Base-by-base conservation (phyloP, 2,113 vertebrate species). In the Electrona antarctica region DNA sequence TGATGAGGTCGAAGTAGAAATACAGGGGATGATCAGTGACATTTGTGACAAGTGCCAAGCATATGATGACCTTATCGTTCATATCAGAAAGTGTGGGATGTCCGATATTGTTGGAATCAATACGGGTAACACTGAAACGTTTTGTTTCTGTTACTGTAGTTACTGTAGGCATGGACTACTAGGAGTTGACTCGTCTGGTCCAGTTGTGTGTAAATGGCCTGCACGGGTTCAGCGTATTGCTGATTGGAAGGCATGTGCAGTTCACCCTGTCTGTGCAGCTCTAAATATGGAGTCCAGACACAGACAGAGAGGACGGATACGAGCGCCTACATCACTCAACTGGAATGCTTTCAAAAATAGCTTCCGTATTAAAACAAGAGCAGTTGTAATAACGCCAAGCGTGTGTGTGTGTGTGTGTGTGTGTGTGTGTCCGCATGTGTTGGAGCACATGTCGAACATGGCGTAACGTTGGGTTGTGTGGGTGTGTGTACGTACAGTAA, bases 321-420 rank as follows among this genome's bases (percentile, higher is more conserved):
- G 84, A 85, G 80, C 70, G 48, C 76, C 80, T 83, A 85, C 91
- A 91, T 94, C 92, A 94, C 84, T 85, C 77, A 66, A 77, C 83
- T 89, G 92, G 92, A 93, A 94, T 93, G 93, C 88, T 91, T 87
- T 93, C 92, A 87, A 89, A 94, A 93, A 94, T 94, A 93, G 92
- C 89, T 89, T 90, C 89, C 61, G 57, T 86, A 90, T 91, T 90
- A 85, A 92, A 92, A 90, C 87, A 88, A 88, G 83, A 88, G 84
- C 74, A 84, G 85, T 76, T 85, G 82, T 82, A 90, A 84, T 79
- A 80, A 84, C 14, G 41, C 7, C 56, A 33, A 45, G 78, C 50
- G 79, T 66, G 73, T 8, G 41, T 15, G 41, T 15, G 57, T 2
- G 14, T 0, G 41, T 15, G 57, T 2, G 14, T 0, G 79, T 66